phyloP scores from a whole-genome alignment of 2,797 vertebrate species.

The Danionella dracula region DNA sequence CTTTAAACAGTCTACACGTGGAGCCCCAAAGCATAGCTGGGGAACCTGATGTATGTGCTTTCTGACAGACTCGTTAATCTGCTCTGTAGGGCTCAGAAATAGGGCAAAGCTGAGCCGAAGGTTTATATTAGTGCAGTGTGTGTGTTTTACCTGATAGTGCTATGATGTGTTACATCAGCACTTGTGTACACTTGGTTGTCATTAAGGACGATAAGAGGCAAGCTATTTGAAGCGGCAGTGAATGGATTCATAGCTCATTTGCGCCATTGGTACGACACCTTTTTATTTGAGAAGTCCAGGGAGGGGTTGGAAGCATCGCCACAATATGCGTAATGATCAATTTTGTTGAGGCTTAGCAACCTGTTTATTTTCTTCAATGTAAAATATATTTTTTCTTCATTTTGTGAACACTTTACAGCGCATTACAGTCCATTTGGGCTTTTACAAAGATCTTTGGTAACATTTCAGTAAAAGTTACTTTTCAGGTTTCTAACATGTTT shows the following conservation, averaged over 20 bases:
- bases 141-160: neutral
- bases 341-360: no score
- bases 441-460: no score
- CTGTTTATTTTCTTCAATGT: no score
- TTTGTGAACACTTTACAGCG: no score
- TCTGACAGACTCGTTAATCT: conserved; percentile 23
- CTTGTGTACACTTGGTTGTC: neutral
- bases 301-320: no score
- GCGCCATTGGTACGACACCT: neutral
- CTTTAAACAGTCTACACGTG: conserved; percentile 1
- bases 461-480: no score
- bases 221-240: neutral
- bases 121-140: neutral
- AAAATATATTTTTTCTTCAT: no score
- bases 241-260: neutral
- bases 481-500: no score
- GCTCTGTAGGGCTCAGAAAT: neutral
- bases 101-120: conserved; percentile 3
- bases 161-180: neutral
- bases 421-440: no score
- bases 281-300: no score
- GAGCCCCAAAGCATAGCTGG: conserved; percentile 1
- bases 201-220: neutral
- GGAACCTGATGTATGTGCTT: conserved; percentile 10
- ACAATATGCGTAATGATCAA: no score